Base-by-base conservation (phyloP, 2,888 invertebrate species). In the Mythimna pallens region DNA sequence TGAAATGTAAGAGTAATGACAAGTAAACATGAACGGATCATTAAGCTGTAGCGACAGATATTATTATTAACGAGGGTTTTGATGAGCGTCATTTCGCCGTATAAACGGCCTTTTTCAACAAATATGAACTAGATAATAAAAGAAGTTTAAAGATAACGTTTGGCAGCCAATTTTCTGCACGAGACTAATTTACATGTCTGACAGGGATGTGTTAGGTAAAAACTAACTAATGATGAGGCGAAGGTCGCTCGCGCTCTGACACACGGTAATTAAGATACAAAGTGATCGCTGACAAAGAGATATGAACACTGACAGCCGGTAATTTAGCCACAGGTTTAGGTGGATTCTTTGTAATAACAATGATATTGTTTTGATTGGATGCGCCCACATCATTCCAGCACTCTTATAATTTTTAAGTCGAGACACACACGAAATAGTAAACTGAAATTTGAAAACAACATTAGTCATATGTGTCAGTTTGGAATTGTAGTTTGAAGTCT, bases 221-320 rank as follows among this genome's bases (percentile, higher is more conserved):
- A 81, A 73, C 74, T 65, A 85, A 82, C 73, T 87, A 83, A 90
- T 89, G 88, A 87, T 81, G 80, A 81, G 70, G 70, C 86, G 90
- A 91, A 90, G 92, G 90, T 81, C 87, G 74, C 66, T 76, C 70
- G 87, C 85, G 72, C 67, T 78, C 73, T 84, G 88, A 83, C 90
- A 88, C 86, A 79, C 81, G 69, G 85, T 84, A 89, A 93, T 93
- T 92, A 92, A 86, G 86, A 87, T 80, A 90, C 89, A 89, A 91
- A 88, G 80, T 79, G 72, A 76, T 85, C 68, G 78, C 77, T 85
- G 84, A 85, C 81, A 67, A 72, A 79, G 81, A 80, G 77, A 76
- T 82, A 83, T 82, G 83, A 82, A 80, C 79, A 69, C 80, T 86
- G 88, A 86, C 88, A 88, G 84, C 86, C 80, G 80, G 75, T 84